Percentiles rank a stretch among this genome's conserved stretches.
These are phyloP conservation scores for Alligator mississippiensis DNA, from an alignment of 2,113 vertebrate genomes.

Conservation along the genomic window DNA sequence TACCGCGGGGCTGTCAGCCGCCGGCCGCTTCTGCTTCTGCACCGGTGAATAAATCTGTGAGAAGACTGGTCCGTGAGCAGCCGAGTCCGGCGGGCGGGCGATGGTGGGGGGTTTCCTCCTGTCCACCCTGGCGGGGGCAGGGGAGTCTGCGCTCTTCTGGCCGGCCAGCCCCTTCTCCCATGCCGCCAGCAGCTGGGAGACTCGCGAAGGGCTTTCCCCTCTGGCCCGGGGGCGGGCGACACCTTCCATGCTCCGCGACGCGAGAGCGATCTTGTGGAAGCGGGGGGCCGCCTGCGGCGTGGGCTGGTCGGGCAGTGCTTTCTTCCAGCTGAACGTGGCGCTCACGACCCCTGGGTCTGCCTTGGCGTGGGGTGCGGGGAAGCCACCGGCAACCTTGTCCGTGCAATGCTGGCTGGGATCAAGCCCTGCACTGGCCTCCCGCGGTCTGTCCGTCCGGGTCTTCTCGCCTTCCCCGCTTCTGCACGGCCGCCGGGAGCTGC, in stretches of 20 bases:
- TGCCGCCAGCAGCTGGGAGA: constrained; percentile 70
- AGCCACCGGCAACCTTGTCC: constrained; percentile 31
- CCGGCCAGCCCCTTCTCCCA: constrained; percentile 64
- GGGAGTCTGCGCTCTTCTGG: background rate
- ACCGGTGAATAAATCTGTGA: constrained; percentile 72
- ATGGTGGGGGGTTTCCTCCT: background rate
- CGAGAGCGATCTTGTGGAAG: constrained; percentile 82
- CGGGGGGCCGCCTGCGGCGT: constrained; percentile 68
- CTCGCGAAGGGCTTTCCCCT: constrained; percentile 52
- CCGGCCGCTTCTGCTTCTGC: constrained; percentile 55
- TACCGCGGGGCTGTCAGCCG: rapidly evolving
- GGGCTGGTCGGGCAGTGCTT: background rate
- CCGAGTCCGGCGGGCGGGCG: constrained; percentile 26
- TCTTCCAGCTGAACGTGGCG: constrained; percentile 71
- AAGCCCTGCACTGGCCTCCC: background rate
- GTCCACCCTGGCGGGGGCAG: rapidly evolving
- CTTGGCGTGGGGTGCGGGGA: background rate
- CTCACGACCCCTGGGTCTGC: constrained; percentile 64
- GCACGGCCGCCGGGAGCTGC: background rate
- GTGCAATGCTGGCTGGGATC: background rate
- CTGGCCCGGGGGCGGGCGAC: background rate
- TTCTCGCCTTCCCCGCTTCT: background rate
- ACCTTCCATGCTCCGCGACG: constrained; percentile 54
- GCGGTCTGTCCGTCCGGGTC: background rate
- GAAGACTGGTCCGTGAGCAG: constrained; percentile 76